phyloP scores from a whole-genome alignment of 2,113 vertebrate genomes.

The Menidia beryllina region DNA sequence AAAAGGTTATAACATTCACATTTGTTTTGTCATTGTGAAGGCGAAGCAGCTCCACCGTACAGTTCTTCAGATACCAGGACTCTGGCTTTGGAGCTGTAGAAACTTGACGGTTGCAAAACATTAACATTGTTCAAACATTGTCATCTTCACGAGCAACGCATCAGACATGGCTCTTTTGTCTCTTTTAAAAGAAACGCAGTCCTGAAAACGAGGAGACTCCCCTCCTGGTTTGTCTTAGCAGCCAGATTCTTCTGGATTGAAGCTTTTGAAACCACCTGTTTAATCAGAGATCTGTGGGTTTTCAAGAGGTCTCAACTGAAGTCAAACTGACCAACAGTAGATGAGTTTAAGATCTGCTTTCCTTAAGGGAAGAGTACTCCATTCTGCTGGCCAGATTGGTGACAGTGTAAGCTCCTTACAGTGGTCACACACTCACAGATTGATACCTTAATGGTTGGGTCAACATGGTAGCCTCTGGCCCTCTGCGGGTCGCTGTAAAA shows the following conservation, averaged over 20 bases:
- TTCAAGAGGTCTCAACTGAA: not conserved
- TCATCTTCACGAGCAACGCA: too few species aligned
- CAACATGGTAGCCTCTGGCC: slow-evolving; percentile 65
- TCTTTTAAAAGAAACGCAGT: too few species aligned
- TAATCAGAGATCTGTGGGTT: not conserved
- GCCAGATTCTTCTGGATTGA: not conserved
- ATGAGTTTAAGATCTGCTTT: slow-evolving; percentile 36
- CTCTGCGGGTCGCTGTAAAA: slow-evolving; percentile 51
- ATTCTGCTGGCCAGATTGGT: slow-evolving; percentile 56
- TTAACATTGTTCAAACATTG: too few species aligned
- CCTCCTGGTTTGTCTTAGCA: not conserved
- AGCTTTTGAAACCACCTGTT: not conserved
- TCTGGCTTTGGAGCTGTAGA: not conserved
- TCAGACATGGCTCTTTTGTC: too few species aligned
- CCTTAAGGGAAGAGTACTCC: slow-evolving; percentile 34
- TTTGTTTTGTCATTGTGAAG: too few species aligned
- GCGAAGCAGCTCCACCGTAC: too few species aligned
- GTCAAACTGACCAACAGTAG: slow-evolving; percentile 11
- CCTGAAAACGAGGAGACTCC: too few species aligned
- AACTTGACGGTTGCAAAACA: too few species aligned
- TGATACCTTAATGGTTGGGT: slow-evolving; percentile 69
- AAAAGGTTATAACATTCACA: too few species aligned
- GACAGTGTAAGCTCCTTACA: slow-evolving; percentile 29
- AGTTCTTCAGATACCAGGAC: too few species aligned
- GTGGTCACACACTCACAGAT: slow-evolving; percentile 30